Evolutionary conservation across 2,888 invertebrate genomes (phyloP), one percentile per base, ranked within the genome.

Genomic region (Dasysyrphus tricinctus): DNA sequence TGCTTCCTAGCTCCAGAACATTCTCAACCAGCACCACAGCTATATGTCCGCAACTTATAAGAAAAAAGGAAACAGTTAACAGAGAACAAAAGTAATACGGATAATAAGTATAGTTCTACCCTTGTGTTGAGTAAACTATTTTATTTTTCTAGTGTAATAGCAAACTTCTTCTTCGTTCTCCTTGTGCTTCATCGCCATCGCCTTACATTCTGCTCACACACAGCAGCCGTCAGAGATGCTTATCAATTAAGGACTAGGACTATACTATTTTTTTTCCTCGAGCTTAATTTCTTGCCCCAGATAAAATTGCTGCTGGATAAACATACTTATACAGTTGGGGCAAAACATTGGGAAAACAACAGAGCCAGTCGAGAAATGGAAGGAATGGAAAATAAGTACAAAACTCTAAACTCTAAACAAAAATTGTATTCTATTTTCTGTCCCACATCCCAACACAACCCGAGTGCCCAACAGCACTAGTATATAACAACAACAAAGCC

Each of bases 211-310:
- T 61, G 59, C 19, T 34, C 61, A 74, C 51, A 51, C 61, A 49
- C 29, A 56, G 34, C 37, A 51, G 12, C 61, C 49, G 49, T 63
- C 56, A 76, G 72, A 84, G 84, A 84, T 84, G 67, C 84, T 84
- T 84, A 84, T 84, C 84, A 84, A 84, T 84, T 84, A 80, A 73
- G 70, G 54, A 61, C 63, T 63, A 59, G 6, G 16, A 12, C 24
- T 24, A 24, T 24, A 3, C 2, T 57, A 8, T 57, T 59, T 63
- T 75, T 56, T 42, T 59, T 12, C 54, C 8, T 56, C 44, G 14
- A 73, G 74, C 63, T 83, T 83, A 83, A 75, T 80, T 83, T 56
- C 34, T 80, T 83, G 83, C 56, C 74, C 83, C 57, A 83, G 80
- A 83, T 83, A 80, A 65, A 19, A 80, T 75, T 80, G 73, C 57